These are phyloP conservation scores for Cordilura impudica DNA, from an alignment of 2,888 invertebrate species.

Conservation along the genomic window DNA sequence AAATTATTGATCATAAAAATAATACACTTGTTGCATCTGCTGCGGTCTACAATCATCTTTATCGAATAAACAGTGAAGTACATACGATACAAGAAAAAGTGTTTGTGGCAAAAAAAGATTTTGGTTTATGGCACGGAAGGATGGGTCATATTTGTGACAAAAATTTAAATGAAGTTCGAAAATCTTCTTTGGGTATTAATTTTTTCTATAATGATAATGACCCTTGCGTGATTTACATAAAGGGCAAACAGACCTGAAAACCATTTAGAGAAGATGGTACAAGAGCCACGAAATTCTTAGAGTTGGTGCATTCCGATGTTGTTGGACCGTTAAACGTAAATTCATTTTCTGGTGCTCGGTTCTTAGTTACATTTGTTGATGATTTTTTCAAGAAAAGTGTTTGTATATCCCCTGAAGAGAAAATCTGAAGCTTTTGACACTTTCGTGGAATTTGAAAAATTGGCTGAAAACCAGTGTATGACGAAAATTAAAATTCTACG, in stretches of 20 bases:
- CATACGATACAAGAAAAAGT: too few species aligned
- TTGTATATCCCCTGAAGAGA: not conserved
- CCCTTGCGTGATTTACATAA: not conserved
- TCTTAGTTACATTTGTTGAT: not conserved
- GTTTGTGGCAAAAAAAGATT: not conserved
- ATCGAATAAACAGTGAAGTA: too few species aligned
- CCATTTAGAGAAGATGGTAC: slow-evolving; percentile 2
- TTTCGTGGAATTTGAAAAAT: too few species aligned
- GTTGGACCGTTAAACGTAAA: not conserved
- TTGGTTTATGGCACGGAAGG: too few species aligned
- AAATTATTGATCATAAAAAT: slow-evolving; percentile 12
- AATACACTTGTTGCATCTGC: not conserved
- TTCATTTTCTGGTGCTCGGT: too few species aligned
- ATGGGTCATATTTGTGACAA: not conserved
- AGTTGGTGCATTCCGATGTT: too few species aligned
- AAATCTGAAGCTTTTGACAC: too few species aligned
- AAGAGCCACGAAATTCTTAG: too few species aligned
- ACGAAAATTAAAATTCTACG: too few species aligned
- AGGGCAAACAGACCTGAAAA: slow-evolving; percentile 5
- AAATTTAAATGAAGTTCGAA: not conserved
- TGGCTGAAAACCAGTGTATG: too few species aligned
- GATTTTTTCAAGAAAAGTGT: slow-evolving; percentile 11
- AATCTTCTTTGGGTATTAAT: too few species aligned
- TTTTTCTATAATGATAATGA: too few species aligned
- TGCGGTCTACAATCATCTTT: not conserved